These are phyloP conservation scores for Ferrisia virgata DNA, from an alignment of 2,888 invertebrate genomes.

Conservation along the genomic window DNA sequence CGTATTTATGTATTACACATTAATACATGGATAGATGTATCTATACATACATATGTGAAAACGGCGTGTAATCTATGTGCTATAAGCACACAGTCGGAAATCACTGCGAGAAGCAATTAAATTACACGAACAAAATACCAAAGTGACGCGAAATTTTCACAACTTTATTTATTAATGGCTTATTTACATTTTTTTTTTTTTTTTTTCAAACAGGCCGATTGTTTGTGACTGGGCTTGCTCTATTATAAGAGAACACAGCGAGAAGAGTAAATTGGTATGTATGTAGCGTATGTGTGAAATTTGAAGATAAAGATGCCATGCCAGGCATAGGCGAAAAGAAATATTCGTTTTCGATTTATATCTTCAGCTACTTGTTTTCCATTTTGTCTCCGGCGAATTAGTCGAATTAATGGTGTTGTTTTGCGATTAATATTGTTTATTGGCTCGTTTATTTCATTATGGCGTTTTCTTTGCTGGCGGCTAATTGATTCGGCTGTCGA, in stretches of 20 bases:
- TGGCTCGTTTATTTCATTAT: not conserved
- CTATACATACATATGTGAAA: no score
- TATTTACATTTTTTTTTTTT: conserved; percentile 12
- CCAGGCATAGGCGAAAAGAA: not conserved
- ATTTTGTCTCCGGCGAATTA: not conserved
- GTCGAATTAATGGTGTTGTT: not conserved
- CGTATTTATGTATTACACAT: no score
- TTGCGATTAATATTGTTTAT: not conserved
- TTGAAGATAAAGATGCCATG: no score
- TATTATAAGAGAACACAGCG: no score
- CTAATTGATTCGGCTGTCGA: not conserved
- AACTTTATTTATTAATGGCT: conserved; percentile 6
- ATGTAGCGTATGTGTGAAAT: not conserved
- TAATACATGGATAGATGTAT: no score
- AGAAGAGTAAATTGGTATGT: not conserved
- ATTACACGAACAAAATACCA: not conserved
- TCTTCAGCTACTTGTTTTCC: not conserved
- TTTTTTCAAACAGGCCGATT: not conserved
- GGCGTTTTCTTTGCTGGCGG: not conserved
- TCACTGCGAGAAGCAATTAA: conserved; percentile 14
- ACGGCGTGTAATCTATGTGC: not conserved
- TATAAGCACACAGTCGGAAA: not conserved
- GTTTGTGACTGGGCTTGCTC: no score
- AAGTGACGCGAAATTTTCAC: conserved; percentile 26
- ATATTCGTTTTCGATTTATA: not conserved